Percentiles rank a stretch among this genome's conserved stretches.
Evolutionary conservation across 2,797 vertebrate genomes (phyloP).

Genomic region (Enteromius trimaculatus): DNA sequence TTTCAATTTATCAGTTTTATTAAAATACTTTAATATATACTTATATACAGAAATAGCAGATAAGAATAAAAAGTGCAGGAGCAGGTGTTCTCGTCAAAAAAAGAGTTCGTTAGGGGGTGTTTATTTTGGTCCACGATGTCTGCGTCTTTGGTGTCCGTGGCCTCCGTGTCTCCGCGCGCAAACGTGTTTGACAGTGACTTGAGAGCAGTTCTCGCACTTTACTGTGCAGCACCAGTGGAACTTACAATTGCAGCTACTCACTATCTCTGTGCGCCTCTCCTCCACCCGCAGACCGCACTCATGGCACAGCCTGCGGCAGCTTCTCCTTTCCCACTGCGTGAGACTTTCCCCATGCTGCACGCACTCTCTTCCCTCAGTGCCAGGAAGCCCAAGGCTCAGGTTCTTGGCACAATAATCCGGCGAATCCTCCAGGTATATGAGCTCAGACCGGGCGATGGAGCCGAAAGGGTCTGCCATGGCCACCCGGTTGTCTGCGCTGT

Average conservation of each 20-base stretch:
- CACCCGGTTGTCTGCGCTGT: constrained; percentile 87
- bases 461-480: constrained; percentile 80
- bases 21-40: constrained; percentile 62
- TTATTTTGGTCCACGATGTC: constrained; percentile 71
- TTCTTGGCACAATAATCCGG: constrained; percentile 93
- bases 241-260: constrained; percentile 93
- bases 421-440: constrained; percentile 93
- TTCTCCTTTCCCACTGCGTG: constrained; percentile 83
- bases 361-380: constrained; percentile 94
- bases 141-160: constrained; percentile 64
- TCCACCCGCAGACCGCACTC: constrained; percentile 91
- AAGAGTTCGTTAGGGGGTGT: not conserved
- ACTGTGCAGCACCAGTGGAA: constrained; percentile 98
- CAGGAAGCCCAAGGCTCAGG: constrained; percentile 84
- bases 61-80: constrained; percentile 51
- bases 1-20: constrained; percentile 54
- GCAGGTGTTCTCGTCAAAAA: not conserved
- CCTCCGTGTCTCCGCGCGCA: constrained; percentile 77
- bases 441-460: constrained; percentile 80
- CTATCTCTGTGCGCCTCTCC: constrained; percentile 82
- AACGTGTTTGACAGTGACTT: constrained; percentile 83
- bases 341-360: constrained; percentile 80
- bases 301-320: constrained; percentile 89
- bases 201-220: constrained; percentile 89
- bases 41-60: constrained; percentile 41